Base-by-base conservation (phyloP, 2,888 invertebrate genomes). In the Ormyrus labotus region DNA sequence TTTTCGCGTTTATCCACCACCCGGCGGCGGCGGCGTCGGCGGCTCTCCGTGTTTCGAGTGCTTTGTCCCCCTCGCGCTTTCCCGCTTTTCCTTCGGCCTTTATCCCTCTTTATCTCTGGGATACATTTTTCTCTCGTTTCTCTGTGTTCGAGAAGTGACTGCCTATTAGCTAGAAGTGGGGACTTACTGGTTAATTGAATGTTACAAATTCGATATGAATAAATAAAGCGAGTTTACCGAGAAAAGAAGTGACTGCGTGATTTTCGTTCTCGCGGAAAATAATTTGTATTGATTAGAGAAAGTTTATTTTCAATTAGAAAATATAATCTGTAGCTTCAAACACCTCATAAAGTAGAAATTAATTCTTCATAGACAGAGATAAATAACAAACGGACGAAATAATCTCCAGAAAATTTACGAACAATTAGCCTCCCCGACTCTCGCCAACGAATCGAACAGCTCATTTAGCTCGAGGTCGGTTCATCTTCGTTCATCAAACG, bases 401-500 rank as follows among this genome's bases (percentile, higher is more conserved):
- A 19, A 19, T 19, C 19, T 19, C 19, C 19, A 19, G 19, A 19
- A 19, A 19, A 2, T 19, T 19, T 19, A 19, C 19, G 19, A 19
- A 19, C 19, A 19, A 19, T 19, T 19, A 19, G 19, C 19, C 19
- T 2, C 1, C 19, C 19, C 19, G 2, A 1, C 19, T 19, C 2
- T 19, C 19, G 19, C 2, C 19, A 19, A 19, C 2, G 19, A 19
- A 19, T 73, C 3, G 51, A 71, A 7, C 34, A 34, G 61, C 61
- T 71, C 2, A 76, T 60, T 75, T 61, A 48, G 48, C 51, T 1
- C 19, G 19, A 19, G 47, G 13, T 3, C 57, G 82, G 82, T 77
- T 82, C 82, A 82, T 83, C 84, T 83, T 84, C 83, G 85, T 84
- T 74, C 75, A 70, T 80, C 74, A 74, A 45, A 11, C 13, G 63